phyloP scores from a whole-genome alignment of 2,797 vertebrate species.

The Tolypeutes matacus region DNA sequence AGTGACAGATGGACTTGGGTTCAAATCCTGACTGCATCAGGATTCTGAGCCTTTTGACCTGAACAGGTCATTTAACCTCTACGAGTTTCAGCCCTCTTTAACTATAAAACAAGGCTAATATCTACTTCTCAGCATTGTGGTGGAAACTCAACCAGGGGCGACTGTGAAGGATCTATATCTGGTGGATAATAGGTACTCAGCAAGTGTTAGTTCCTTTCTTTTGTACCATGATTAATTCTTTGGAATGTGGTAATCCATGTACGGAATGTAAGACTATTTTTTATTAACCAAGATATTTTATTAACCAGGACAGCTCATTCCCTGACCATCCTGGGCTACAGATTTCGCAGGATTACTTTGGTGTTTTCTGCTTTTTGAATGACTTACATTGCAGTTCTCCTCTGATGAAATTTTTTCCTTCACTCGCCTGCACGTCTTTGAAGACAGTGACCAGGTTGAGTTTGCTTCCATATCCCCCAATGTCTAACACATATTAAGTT shows the following conservation, averaged over 20 bases:
- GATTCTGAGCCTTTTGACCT: background rate
- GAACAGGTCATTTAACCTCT: background rate
- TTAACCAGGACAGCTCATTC: background rate
- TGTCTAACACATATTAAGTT: background rate
- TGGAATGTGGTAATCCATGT: background rate
- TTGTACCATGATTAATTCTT: background rate
- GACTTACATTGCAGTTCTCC: background rate
- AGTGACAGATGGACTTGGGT: background rate
- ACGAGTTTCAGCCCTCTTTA: background rate
- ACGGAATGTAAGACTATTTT: background rate
- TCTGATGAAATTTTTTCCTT: slow-evolving; percentile 21
- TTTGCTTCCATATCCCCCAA: background rate
- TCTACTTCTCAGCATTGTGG: background rate
- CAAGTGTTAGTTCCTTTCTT: background rate
- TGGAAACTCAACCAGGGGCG: background rate
- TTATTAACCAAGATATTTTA: background rate
- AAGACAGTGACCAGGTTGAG: background rate
- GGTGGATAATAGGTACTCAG: background rate
- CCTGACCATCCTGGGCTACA: background rate
- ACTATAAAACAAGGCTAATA: background rate
- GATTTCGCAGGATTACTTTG: slow-evolving; percentile 22
- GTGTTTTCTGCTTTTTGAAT: slow-evolving; percentile 18
- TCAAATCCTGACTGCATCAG: background rate
- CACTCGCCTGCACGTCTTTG: background rate
- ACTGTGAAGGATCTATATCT: background rate